Conservation (phyloP, 2,888 invertebrate genomes). For the Conus canariensis region DNA sequence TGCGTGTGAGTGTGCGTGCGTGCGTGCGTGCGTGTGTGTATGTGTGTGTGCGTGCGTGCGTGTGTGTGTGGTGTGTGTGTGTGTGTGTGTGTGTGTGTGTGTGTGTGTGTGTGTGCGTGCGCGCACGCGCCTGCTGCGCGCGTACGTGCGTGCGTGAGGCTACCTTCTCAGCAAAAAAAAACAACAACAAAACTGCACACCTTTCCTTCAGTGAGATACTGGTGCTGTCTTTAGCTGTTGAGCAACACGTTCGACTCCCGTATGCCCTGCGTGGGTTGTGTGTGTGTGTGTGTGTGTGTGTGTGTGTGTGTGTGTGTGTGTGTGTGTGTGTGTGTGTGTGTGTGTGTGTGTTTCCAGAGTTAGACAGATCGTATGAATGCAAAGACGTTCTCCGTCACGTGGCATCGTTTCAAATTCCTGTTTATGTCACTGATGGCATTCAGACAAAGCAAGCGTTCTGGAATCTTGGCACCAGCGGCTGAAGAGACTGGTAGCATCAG, state of each 20-base stretch:
- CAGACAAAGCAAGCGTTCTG: no score
- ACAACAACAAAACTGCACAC: no score
- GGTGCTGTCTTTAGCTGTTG: no score
- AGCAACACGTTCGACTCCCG: no score
- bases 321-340: background rate
- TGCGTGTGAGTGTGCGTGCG: background rate
- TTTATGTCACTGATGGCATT: no score
- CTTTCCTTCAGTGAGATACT: no score
- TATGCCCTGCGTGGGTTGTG: background rate
- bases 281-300: background rate
- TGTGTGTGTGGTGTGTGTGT: background rate
- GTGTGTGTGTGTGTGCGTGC: background rate
- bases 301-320: background rate
- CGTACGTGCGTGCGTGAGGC: background rate
- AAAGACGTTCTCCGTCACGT: no score
- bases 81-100: slow-evolving; percentile 1
- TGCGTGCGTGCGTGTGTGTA: background rate
- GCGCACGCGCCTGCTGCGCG: background rate
- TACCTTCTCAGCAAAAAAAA: no score
- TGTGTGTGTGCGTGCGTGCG: slow-evolving; percentile 4
- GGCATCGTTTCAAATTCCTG: no score
- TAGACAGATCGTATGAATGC: no score
- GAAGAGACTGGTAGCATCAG: no score
- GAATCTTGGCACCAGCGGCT: no score
- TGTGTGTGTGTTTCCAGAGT: background rate